Evolutionary conservation across 2,113 vertebrate genomes (phyloP), one percentile per base, ranked within the genome.

Genomic region (Scartelaos histophorus): DNA sequence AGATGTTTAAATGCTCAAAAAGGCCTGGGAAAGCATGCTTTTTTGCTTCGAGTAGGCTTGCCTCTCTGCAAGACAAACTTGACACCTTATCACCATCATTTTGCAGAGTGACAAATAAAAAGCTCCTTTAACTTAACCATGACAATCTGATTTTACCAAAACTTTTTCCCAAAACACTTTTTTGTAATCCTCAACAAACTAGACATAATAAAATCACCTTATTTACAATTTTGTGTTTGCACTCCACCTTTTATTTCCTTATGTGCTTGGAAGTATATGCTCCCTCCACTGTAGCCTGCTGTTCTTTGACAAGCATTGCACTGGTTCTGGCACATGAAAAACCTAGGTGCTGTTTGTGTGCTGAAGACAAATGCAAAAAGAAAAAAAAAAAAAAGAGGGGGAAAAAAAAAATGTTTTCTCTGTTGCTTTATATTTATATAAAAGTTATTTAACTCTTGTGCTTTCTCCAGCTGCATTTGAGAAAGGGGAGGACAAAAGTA

Each of bases 401-500:
- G n/a, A n/a, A n/a, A 51, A n/a, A 17, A 21, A 22, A 21, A 56
- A 67, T 29, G 25, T 38, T 22, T 25, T 21, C n/a, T 45, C 1
- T 71, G 16, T 13, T 67, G 1, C 67, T 73, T 29, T 16, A 45
- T 45, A 67, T n/a, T n/a, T n/a, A n/a, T n/a, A n/a, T n/a, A 67
- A 57, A 60, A 67, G 2, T 1, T 17, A 7, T 67, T 74, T 57
- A 53, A 29, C 68, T 61, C 21, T 70, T 22, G 12, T 57, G 51
- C 49, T 35, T 10, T 21, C 15, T 22, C 54, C n/a, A 43, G 16
- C 34, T 78, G 60, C 21, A 53, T 46, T 73, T 73, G 16, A 62
- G 71, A 80, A 69, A 38, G 1, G 0, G 25, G 64, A 3, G 17
- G 19, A 71, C 68, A 49, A 81, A 82, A 57, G 69, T 65, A 22